Base-by-base conservation (phyloP, 2,888 invertebrate species). In the Scaptomyza cyrtandrae region DNA sequence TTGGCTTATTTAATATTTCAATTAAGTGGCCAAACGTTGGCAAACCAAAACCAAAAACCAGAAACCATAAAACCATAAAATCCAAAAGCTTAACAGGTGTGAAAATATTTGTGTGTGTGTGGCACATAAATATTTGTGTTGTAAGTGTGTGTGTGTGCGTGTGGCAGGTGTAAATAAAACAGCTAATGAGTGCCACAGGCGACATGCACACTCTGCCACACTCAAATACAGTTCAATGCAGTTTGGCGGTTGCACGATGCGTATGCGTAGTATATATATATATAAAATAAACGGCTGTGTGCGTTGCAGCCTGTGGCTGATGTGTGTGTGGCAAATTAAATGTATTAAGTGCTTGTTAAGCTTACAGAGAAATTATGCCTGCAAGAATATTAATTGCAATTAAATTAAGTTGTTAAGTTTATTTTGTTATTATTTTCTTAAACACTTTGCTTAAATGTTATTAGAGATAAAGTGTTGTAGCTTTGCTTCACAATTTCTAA, bases 1-100 rank as follows among this genome's bases (percentile, higher is more conserved):
- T 86, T 86, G 86, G 89, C 86, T 86, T 86, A 88, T 86, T 86
- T 89, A 88, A 89, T 81, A 81, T 86, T 89, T 86, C 86, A 86
- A 86, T 86, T 89, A 86, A 79, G 72, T 71, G 80, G 71, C 50
- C 31, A 41, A 41, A 57, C 13, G 56, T 46, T 60, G 52, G 48
- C 44, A 56, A 45, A 50, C 53, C 63, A 61, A 63, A 80, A 62
- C 76, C 76, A 65, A 6, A 39, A 41, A 35, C 52, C 56, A 58
- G 27, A 52, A 39, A 39, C 44, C 39, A 48, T 16, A 29, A 45
- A 56, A 44, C 46, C 68, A 62, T 14, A 39, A 54, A 65, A 19
- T 10, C 19, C 41, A 33, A 68, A 52, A 58, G 44, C 31, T 57
- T 45, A 48, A 54, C 45, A 59, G 66, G 71, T 76, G 77, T 81